phyloP scores from a whole-genome alignment of 2,888 invertebrate genomes.

The Xestia rhomboidea region DNA sequence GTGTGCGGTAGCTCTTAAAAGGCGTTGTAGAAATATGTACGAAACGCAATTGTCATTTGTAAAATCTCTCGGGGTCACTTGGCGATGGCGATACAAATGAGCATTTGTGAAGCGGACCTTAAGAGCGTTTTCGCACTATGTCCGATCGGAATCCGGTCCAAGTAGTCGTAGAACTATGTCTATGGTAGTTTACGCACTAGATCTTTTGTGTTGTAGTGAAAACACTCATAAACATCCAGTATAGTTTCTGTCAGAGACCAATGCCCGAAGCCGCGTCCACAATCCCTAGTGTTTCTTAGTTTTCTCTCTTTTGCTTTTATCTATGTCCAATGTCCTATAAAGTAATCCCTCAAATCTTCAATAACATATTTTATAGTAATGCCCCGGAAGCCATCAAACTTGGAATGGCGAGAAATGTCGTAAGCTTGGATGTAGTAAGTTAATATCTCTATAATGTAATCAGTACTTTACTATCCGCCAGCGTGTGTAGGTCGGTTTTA shows the following conservation, averaged over 20 bases:
- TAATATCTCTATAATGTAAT: conserved; percentile 52
- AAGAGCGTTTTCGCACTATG: no score
- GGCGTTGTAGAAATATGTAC: not conserved
- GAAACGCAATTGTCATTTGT: not conserved
- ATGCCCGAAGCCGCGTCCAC: not conserved
- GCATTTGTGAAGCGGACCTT: not conserved
- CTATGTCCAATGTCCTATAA: not conserved
- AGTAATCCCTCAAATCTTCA: conserved; percentile 5
- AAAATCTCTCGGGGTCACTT: not conserved
- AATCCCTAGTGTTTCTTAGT: not conserved
- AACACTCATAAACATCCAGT: not conserved
- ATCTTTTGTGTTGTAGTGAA: no score
- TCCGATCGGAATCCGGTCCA: no score
- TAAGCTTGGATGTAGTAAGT: conserved; percentile 51
- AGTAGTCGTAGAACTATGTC: no score
- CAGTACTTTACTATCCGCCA: conserved; percentile 26
- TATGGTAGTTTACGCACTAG: no score
- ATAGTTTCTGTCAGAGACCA: not conserved
- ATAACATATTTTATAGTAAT: conserved; percentile 8
- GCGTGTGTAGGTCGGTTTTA: not conserved
- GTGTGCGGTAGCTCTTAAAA: no score
- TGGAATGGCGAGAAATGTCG: conserved; percentile 16
- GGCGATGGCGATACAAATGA: not conserved
- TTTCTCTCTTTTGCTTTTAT: conserved; percentile 2
- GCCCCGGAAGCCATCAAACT: conserved; percentile 34